phyloP scores from a whole-genome alignment of 2,797 vertebrate genomes.

The Moxostoma hubbsi region DNA sequence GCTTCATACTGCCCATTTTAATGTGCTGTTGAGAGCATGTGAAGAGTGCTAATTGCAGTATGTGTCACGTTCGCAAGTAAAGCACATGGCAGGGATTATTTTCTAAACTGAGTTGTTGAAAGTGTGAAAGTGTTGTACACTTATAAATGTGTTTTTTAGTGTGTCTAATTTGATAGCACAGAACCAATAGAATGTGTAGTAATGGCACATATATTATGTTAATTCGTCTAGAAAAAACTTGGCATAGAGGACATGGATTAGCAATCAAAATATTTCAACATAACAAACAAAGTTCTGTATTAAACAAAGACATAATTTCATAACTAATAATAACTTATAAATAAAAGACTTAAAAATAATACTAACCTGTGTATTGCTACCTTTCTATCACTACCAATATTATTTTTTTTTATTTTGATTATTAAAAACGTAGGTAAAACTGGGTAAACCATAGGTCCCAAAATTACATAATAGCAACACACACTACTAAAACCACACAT shows the following conservation, averaged over 20 bases:
- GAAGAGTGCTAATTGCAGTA: slow-evolving; percentile 60
- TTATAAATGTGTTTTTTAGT: slow-evolving; percentile 38
- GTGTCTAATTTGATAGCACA: slow-evolving; percentile 36
- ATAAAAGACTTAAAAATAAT: too few species aligned
- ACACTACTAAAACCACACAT: neutral
- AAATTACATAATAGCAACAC: neutral
- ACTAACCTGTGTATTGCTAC: neutral
- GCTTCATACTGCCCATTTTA: slow-evolving; percentile 54
- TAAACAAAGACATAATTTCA: neutral
- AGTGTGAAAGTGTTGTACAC: slow-evolving; percentile 42
- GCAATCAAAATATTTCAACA: neutral
- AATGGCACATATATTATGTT: slow-evolving; percentile 1
- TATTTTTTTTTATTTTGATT: too few species aligned
- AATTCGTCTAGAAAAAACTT: neutral
- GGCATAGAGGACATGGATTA: neutral
- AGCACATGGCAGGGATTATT: slow-evolving; percentile 53
- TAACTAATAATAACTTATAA: too few species aligned
- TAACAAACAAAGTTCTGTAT: neutral
- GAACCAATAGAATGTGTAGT: slow-evolving; percentile 7
- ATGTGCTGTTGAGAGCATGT: slow-evolving; percentile 47
- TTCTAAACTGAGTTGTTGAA: slow-evolving; percentile 55
- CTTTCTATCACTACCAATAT: neutral
- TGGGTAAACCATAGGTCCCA: too few species aligned
- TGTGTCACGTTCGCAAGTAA: slow-evolving; percentile 52
- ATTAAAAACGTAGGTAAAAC: too few species aligned